Percentiles rank a stretch among this genome's conserved stretches.
These are phyloP conservation scores for Andricus grossulariae DNA, from an alignment of 1,140 invertebrate species.

Conservation along the genomic window DNA sequence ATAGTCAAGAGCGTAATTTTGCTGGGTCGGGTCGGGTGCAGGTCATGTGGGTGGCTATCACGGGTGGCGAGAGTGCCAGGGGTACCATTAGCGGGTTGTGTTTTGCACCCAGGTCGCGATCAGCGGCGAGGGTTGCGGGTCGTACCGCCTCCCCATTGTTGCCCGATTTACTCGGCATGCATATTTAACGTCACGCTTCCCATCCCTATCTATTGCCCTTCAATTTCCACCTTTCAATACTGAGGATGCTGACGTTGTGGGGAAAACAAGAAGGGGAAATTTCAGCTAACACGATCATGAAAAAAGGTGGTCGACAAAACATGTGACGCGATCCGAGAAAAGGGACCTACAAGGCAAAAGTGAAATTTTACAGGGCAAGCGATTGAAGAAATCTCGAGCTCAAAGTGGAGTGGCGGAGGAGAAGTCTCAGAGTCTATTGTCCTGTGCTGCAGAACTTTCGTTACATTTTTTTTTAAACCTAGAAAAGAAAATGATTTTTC, in stretches of 20 bases:
- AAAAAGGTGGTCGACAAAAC: not conserved
- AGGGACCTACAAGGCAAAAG: too few species aligned
- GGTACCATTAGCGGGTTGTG: slow-evolving; percentile 65
- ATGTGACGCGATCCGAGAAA: too few species aligned
- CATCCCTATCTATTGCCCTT: slow-evolving; percentile 46
- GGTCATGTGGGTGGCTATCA: slow-evolving; percentile 53
- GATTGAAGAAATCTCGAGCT: too few species aligned
- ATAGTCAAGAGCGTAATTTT: not conserved
- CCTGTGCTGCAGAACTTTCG: too few species aligned
- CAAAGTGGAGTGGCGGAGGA: not conserved
- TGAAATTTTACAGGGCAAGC: too few species aligned
- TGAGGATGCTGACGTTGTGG: slow-evolving; percentile 6
- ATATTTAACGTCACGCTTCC: slow-evolving; percentile 61
- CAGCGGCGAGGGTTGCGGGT: slow-evolving; percentile 54
- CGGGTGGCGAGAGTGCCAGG: slow-evolving; percentile 49
- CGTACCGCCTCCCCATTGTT: slow-evolving; percentile 57
- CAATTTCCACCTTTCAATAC: slow-evolving; percentile 52
- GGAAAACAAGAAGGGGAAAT: not conserved
- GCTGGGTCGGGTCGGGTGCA: slow-evolving; percentile 5
- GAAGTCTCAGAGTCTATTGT: too few species aligned
- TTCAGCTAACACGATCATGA: not conserved
- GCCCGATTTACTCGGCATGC: slow-evolving; percentile 63
- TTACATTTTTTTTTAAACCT: too few species aligned
- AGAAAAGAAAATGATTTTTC: too few species aligned
- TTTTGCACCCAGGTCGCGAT: slow-evolving; percentile 64